These are phyloP conservation scores for Rissa tridactyla DNA, from an alignment of 2,113 vertebrate species.

Conservation along the genomic window DNA sequence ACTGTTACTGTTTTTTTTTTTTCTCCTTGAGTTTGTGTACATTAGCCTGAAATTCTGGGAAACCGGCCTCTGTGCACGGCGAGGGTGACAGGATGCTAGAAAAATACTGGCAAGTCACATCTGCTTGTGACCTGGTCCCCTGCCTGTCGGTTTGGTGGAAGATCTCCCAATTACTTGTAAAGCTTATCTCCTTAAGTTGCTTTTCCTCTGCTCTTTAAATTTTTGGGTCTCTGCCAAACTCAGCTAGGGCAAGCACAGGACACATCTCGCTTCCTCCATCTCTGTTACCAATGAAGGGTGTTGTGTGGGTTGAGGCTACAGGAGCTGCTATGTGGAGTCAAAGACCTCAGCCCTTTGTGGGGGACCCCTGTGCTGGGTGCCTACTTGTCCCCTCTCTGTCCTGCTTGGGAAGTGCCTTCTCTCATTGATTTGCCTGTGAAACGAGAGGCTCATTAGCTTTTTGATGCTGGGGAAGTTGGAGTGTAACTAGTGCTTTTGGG, in stretches of 20 bases:
- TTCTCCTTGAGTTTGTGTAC: constrained; percentile 6
- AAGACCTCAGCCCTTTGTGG: neutral
- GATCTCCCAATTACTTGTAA: constrained; percentile 26
- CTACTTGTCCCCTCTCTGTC: fast-evolving
- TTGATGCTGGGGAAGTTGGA: fast-evolving
- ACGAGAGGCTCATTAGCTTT: fast-evolving
- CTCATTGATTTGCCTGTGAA: neutral
- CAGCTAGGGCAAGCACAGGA: neutral
- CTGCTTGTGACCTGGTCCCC: constrained; percentile 7
- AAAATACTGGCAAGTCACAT: constrained; percentile 13
- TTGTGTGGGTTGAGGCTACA: neutral
- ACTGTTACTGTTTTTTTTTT: neutral
- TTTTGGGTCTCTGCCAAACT: neutral
- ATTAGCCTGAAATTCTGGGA: constrained; percentile 38
- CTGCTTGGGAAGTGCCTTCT: neutral
- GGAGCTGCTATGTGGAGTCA: neutral
- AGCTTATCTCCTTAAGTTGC: constrained; percentile 27
- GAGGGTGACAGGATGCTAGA: constrained; percentile 4
- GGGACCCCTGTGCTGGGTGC: neutral
- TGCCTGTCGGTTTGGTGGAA: neutral
- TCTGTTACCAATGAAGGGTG: neutral
- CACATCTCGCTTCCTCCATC: neutral
- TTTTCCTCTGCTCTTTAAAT: constrained; percentile 13
- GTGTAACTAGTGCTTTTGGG: neutral
- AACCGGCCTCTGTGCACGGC: fast-evolving